phyloP scores from a whole-genome alignment of 2,113 vertebrate species.

The Mola mola region DNA sequence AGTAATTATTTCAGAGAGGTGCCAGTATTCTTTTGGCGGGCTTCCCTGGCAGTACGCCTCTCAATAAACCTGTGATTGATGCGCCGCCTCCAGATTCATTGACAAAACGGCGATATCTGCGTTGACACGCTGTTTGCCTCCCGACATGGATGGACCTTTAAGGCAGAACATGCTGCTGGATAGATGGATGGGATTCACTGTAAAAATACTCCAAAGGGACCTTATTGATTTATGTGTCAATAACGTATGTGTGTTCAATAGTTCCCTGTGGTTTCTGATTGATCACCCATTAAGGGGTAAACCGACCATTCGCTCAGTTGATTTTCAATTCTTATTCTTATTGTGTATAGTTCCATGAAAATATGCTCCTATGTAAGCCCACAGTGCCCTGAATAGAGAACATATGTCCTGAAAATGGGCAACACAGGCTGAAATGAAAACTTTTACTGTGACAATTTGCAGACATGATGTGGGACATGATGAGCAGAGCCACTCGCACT shows the following conservation, averaged over 20 bases:
- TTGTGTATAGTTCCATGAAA: neutral
- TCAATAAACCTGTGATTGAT: conserved; percentile 68
- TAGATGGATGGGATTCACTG: conserved; percentile 47
- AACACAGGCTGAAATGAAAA: conserved; percentile 24
- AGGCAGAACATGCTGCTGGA: conserved; percentile 27
- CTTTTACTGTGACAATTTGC: conserved; percentile 40
- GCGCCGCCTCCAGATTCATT: conserved; percentile 49
- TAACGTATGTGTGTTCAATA: conserved; percentile 20
- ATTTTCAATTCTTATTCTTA: conserved; percentile 1
- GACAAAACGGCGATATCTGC: conserved; percentile 44
- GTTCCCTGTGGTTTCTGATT: conserved; percentile 37
- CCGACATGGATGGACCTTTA: conserved; percentile 29
- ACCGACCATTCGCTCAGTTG: neutral
- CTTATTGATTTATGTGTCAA: conserved; percentile 33
- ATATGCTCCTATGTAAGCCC: neutral
- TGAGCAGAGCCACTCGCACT: conserved; percentile 14
- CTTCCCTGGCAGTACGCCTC: conserved; percentile 18
- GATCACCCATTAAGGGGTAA: conserved; percentile 19
- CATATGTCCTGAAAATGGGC: conserved; percentile 4
- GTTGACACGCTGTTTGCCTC: conserved; percentile 5
- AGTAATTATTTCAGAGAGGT: conserved; percentile 37
- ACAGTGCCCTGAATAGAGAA: neutral
- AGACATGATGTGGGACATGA: conserved; percentile 43
- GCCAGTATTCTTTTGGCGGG: conserved; percentile 50
- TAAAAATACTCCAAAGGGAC: conserved; percentile 48